Base-by-base conservation (phyloP, 2,888 invertebrate genomes). In the Erebia palarica region DNA sequence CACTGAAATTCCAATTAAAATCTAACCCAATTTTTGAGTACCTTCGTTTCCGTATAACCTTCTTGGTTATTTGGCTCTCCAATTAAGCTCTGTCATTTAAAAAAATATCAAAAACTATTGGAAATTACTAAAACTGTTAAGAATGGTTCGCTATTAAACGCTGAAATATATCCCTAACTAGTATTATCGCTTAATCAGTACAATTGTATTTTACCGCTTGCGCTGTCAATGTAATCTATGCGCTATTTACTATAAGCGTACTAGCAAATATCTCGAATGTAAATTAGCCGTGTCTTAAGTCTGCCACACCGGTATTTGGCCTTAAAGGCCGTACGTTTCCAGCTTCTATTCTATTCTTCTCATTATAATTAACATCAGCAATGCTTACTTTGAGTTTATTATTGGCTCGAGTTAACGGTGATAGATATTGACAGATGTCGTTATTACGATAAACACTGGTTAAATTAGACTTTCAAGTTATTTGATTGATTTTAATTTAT, bases 261-360 rank as follows among this genome's bases (percentile, higher is more conserved):
- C 27, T 18, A 51, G 55, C 53, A 55, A 68, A 61, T 68, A 60
- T 68, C 59, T 59, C n/a, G 57, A 70, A 68, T 68, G 65, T 61
- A 70, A 74, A 72, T 74, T 70, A 51, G 66, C 60, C 58, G 53
- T 65, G 27, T 72, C 72, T 70, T 74, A 74, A 70, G 21, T 72
- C 70, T 74, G 74, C 68, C 70, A 70, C 58, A 44, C 18, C 53
- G 72, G 72, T 70, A 72, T 73, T 74, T 70, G 68, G 64, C 73
- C 74, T 75, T 70, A 69, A 70, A 75, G 73, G 74, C 69, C 71
- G 71, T 44, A 44, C 49, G 65, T 49, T 67, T 55, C 65, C 65
- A 66, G 65, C 63, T 61, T 65, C 60, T 66, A 69, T 65, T 69
- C 60, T 67, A 68, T 74, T 70, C 65, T 64, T 65, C 57, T 53